phyloP scores from a whole-genome alignment of 2,113 vertebrate species.

The Aegypius monachus region DNA sequence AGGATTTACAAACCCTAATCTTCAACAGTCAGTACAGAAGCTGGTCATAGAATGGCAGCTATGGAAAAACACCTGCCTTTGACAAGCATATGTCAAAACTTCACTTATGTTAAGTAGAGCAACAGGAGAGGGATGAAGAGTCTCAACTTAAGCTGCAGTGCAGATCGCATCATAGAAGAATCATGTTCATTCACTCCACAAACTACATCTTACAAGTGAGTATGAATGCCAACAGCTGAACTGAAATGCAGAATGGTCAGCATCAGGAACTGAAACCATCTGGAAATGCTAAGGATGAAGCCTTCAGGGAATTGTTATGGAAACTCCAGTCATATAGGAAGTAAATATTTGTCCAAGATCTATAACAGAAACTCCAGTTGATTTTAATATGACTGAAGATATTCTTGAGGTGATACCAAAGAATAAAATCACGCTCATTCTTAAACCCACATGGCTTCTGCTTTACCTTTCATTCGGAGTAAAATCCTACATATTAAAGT shows the following conservation, averaged over 20 bases:
- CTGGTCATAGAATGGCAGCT: background rate
- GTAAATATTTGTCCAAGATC: background rate
- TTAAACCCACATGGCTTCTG: background rate
- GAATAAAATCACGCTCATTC: background rate
- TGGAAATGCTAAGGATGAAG: background rate
- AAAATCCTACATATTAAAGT: background rate
- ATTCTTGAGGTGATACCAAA: background rate
- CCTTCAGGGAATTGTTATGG: background rate
- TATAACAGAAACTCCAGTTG: background rate
- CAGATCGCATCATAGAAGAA: background rate
- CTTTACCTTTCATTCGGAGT: background rate
- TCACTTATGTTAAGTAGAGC: background rate
- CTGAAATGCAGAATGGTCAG: background rate
- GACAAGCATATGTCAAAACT: background rate
- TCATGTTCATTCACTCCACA: fast-evolving
- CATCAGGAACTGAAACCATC: background rate
- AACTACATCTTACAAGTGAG: fast-evolving
- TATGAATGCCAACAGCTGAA: background rate
- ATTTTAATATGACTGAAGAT: background rate
- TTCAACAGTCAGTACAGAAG: background rate
- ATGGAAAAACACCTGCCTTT: background rate
- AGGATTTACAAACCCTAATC: background rate
- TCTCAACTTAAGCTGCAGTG: background rate
- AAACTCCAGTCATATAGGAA: background rate
- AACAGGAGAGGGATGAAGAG: background rate